phyloP scores from a whole-genome alignment of 30 jellyfish, hydroid and myxozoan species.

The Morbakka virulenta region DNA sequence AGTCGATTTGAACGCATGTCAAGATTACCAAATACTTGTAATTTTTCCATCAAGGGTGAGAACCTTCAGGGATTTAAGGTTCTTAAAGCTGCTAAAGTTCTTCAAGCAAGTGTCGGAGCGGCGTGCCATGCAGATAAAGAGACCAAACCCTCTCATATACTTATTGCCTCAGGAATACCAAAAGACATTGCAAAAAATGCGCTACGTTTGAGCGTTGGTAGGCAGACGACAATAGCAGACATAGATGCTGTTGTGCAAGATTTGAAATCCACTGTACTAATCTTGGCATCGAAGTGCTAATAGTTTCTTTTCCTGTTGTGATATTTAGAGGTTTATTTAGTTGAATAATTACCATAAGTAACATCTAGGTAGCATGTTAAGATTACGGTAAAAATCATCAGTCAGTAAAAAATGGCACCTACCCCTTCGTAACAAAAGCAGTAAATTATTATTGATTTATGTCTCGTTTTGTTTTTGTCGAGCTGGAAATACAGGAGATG shows the following conservation, averaged over 20 bases:
- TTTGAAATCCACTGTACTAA: no score
- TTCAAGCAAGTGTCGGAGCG: constrained; percentile 98
- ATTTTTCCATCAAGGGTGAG: constrained; percentile 62
- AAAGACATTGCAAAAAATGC: constrained; percentile 76
- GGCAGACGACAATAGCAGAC: constrained; percentile 74
- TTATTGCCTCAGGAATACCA: constrained; percentile 81
- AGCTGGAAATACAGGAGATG: no score
- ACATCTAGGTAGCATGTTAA: no score
- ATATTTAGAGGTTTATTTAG: no score
- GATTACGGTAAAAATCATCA: no score
- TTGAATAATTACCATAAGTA: no score
- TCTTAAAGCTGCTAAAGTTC: constrained; percentile 20
- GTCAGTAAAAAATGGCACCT: no score
- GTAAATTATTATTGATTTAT: no score
- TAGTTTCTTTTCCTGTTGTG: no score
- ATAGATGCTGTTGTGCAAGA: constrained; percentile 71
- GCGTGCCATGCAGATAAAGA: constrained; percentile 91
- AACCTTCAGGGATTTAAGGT: constrained; percentile 62
- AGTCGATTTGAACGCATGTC: constrained; percentile 15
- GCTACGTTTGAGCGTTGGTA: constrained; percentile 82
- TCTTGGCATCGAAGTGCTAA: no score
- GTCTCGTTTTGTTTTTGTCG: no score
- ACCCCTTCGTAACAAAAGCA: no score
- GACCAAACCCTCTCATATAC: constrained; percentile 67
- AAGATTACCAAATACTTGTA: constrained; percentile 88